phyloP scores from a whole-genome alignment of 2,113 vertebrate genomes.

The Lipophrys pholis region DNA sequence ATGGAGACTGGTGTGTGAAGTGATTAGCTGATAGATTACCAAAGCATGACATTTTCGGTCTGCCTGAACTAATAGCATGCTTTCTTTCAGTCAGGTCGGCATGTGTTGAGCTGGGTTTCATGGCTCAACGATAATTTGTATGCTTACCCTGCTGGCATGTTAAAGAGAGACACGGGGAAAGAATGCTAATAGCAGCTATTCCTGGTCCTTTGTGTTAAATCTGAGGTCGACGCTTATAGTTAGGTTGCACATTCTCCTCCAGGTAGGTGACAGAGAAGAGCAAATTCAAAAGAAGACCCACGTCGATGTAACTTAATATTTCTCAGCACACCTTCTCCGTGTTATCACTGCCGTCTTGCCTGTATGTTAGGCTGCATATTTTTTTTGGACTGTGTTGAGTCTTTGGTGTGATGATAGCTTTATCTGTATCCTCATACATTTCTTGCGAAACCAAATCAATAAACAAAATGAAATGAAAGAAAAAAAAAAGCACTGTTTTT shows the following conservation, averaged over 20 bases:
- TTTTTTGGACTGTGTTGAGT: too few relatives aligned
- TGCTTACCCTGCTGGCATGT: constrained; percentile 23
- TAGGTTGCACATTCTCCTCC: background rate
- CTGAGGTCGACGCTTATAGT: background rate
- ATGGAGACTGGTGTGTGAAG: constrained; percentile 2
- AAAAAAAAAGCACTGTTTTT: background rate
- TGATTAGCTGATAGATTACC: constrained; percentile 45
- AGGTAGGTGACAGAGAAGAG: background rate
- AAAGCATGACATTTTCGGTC: constrained; percentile 42
- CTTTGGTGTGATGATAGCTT: too few relatives aligned
- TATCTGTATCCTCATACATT: too few relatives aligned
- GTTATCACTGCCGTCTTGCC: background rate
- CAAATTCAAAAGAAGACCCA: background rate
- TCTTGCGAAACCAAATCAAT: too few relatives aligned
- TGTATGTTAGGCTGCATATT: background rate
- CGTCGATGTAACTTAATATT: background rate
- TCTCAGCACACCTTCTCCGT: too few relatives aligned
- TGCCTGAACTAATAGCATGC: constrained; percentile 51
- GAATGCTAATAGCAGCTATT: constrained; percentile 34
- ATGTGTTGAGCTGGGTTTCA: constrained; percentile 40
- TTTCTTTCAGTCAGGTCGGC: constrained; percentile 42
- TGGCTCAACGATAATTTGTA: constrained; percentile 45
- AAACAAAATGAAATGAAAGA: background rate
- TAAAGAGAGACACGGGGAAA: constrained; percentile 25
- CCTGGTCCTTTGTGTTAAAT: background rate